Base-by-base conservation (phyloP, 2,888 invertebrate genomes). In the Eristalis arbustorum region DNA sequence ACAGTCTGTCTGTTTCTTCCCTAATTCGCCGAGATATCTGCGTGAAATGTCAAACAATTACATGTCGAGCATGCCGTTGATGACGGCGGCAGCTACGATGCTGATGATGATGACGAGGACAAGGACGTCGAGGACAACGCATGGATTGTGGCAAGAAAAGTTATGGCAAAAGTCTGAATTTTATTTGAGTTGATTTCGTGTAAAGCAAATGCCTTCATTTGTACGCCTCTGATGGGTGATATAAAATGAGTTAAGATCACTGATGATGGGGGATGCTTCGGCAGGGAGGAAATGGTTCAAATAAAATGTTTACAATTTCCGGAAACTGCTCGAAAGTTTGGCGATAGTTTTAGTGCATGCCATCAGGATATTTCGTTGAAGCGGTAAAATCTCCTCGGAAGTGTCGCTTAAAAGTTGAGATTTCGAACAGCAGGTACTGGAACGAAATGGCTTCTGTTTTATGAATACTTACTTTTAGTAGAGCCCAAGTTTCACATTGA, bases 101-200 rank as follows among this genome's bases (percentile, higher is more conserved):
- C n/a, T n/a, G 42, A 42, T 18, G 49, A 49, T 18, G 49, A 18
- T 3, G 42, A n/a, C 49, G 49, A 6, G n/a, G 42, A n/a, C 3
- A n/a, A n/a, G 6, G 49, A n/a, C 18, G 18, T 18, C 3, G 37
- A 37, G 37, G 8, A 49, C 49, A 18, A 49, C 18, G 49, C 49
- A n/a, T 18, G 49, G 49, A 2, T 18, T 49, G 49, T 18, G 49
- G 18, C 49, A 8, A 18, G 8, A 18, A 49, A 49, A 49, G 18
- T 49, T 49, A 49, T 31, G 61, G 61, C 40, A 10, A n/a, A 31
- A 34, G 69, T 28, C 22, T 59, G 62, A 31, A 14, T 62, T 73
- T 72, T 59, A 42, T 63, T 80, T 28, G 31, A 40, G 63, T 73
- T 68, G 74, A 80, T 80, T 62, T 61, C 34, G 67, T 40, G 62